Conservation (phyloP, 2,113 vertebrate species). For the Ptychochromis oligacanthus region DNA sequence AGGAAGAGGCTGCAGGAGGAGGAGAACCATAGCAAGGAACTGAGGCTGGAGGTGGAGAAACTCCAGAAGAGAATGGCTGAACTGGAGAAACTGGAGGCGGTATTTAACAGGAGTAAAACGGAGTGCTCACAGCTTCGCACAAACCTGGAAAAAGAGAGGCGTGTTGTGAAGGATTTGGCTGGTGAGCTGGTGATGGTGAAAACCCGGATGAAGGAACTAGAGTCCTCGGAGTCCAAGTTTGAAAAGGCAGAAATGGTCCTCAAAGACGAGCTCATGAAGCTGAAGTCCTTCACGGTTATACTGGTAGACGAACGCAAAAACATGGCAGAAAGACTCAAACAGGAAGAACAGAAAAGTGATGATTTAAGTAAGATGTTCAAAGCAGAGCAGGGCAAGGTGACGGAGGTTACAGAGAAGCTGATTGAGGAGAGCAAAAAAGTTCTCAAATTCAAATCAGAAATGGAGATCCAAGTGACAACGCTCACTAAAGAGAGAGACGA, state of each 20-base stretch:
- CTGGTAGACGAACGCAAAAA: slow-evolving; percentile 93
- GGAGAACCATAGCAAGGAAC: slow-evolving; percentile 86
- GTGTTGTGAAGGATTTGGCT: slow-evolving; percentile 85
- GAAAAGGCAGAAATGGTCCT: slow-evolving; percentile 87
- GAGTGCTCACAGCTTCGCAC: slow-evolving; percentile 88
- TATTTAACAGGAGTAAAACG: slow-evolving; percentile 86
- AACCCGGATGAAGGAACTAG: slow-evolving; percentile 86
- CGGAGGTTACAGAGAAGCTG: slow-evolving; percentile 94
- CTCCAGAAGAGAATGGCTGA: slow-evolving; percentile 92
- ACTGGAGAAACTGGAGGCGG: slow-evolving; percentile 90
- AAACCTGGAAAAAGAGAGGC: slow-evolving; percentile 90
- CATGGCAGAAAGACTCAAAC: slow-evolving; percentile 90
- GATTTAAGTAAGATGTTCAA: slow-evolving; percentile 87
- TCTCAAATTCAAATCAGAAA: slow-evolving; percentile 92
- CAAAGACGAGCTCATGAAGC: slow-evolving; percentile 91
- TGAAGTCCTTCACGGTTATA: slow-evolving; percentile 94
- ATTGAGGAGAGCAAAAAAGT: slow-evolving; percentile 98
- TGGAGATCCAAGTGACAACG: slow-evolving; percentile 87
- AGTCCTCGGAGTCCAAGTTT: slow-evolving; percentile 85
- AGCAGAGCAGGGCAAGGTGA: slow-evolving; percentile 91
- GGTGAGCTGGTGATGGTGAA: slow-evolving; percentile 88
- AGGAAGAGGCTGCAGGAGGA: slow-evolving; percentile 89
- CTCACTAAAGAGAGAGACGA: slow-evolving; percentile 88
- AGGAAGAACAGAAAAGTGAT: slow-evolving; percentile 89
- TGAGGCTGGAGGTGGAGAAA: slow-evolving; percentile 91